phyloP scores from a whole-genome alignment of 2,113 vertebrate species.

The Saccopteryx bilineata region DNA sequence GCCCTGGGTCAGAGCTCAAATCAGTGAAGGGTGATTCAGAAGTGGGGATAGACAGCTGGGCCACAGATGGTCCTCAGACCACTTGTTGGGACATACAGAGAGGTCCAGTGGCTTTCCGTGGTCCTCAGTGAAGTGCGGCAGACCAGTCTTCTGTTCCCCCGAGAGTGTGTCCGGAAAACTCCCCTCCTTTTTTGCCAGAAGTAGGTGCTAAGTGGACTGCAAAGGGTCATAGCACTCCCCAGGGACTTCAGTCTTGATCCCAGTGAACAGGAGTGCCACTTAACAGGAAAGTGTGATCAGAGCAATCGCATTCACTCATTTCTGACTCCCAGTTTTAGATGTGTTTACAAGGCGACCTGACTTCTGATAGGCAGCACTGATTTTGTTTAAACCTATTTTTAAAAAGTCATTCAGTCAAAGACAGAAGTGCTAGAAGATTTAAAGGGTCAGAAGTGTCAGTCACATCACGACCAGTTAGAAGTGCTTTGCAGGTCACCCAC shows the following conservation, averaged over 20 bases:
- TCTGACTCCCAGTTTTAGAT: not conserved
- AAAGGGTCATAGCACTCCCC: not conserved
- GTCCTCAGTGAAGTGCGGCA: not conserved
- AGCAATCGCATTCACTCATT: not conserved
- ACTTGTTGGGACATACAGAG: not conserved
- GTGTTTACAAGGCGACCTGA: slow-evolving; percentile 33
- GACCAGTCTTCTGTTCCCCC: not conserved
- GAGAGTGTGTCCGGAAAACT: not conserved
- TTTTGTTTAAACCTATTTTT: not conserved
- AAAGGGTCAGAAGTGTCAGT: not conserved
- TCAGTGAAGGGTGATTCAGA: not conserved
- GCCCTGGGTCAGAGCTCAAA: not conserved
- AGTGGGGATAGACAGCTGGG: not conserved
- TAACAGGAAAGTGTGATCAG: not conserved
- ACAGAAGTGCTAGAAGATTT: not conserved
- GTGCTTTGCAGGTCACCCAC: not conserved
- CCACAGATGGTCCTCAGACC: not conserved
- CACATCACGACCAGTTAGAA: not conserved
- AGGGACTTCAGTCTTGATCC: not conserved
- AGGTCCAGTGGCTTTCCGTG: not conserved
- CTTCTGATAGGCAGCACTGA: not conserved
- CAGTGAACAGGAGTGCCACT: not conserved
- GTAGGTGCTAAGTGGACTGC: slow-evolving; percentile 25
- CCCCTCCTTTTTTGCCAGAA: not conserved
- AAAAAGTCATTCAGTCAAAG: not conserved